Conservation (phyloP, 30 jellyfish, hydroid and myxozoan genomes). For the Rhopilema esculentum region DNA sequence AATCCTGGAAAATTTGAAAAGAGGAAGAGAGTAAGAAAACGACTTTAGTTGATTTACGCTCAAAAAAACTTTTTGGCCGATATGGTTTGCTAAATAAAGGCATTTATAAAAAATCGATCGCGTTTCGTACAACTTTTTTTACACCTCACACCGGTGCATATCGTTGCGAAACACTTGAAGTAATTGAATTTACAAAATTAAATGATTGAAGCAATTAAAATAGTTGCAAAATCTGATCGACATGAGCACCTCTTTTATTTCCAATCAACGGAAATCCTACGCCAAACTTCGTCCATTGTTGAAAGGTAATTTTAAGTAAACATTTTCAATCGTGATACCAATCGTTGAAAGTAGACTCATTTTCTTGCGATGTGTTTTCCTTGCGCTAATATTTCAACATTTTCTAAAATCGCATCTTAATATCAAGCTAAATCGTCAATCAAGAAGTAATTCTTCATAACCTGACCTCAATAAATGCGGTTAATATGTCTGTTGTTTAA, state of each 20-base stretch:
- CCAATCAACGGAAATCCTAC: not conserved
- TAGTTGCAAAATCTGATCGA: not conserved
- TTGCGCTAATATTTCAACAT: not conserved
- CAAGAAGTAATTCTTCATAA: constrained; percentile 27
- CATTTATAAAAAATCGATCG: no score
- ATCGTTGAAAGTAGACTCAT: not conserved
- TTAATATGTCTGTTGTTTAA: constrained; percentile 55
- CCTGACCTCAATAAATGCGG: constrained; percentile 74
- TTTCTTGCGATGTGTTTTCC: not conserved
- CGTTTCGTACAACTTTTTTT: no score
- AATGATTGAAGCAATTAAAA: not conserved
- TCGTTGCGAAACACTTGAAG: not conserved
- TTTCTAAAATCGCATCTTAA: constrained; percentile 1
- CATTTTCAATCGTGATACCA: not conserved
- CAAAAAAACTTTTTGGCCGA: no score
- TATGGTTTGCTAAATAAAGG: no score
- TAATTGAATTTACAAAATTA: no score
- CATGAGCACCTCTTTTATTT: not conserved
- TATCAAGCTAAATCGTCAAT: constrained; percentile 37
- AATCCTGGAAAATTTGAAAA: constrained; percentile 12
- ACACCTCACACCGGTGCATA: no score
- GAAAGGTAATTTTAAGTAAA: not conserved
- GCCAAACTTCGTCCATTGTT: not conserved
- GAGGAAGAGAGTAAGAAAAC: constrained; percentile 1
- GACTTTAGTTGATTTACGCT: no score